Evolutionary conservation across 2,797 vertebrate genomes (phyloP).

Genomic region (Oreochromis mossambicus): DNA sequence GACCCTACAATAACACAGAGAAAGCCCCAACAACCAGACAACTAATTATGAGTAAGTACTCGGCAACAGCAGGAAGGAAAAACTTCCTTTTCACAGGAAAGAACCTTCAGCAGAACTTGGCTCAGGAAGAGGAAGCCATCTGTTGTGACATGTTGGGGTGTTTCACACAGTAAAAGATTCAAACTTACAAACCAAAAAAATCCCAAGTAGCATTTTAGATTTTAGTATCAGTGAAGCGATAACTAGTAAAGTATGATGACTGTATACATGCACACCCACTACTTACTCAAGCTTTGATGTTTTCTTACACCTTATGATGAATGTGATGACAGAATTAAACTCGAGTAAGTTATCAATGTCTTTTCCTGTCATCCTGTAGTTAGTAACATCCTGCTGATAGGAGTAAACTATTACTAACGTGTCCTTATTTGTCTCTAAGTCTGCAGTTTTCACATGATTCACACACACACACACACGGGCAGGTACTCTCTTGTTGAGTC

Average conservation of each 20-base stretch:
- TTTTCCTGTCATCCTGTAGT: background rate
- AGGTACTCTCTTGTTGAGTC: background rate
- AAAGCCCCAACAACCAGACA: background rate
- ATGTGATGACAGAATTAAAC: background rate
- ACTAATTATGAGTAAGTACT: background rate
- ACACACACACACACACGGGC: background rate
- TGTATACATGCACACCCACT: background rate
- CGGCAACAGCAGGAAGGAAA: background rate
- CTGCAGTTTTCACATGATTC: background rate
- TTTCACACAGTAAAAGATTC: background rate
- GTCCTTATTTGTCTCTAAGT: background rate
- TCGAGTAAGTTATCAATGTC: background rate
- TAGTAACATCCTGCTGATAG: background rate
- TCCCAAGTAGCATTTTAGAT: accelerated
- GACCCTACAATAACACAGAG: background rate
- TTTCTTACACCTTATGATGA: too few relatives aligned
- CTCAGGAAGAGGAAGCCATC: background rate
- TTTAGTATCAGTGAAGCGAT: background rate
- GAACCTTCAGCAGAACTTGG: background rate
- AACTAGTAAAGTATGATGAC: background rate
- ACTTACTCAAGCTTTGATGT: accelerated
- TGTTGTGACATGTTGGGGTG: background rate
- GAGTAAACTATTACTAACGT: background rate
- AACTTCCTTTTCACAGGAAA: background rate
- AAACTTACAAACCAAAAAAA: background rate